These are phyloP conservation scores for Epizoanthus rinbou DNA, from an alignment of 92 coral and sea anemone species.

Conservation along the genomic window DNA sequence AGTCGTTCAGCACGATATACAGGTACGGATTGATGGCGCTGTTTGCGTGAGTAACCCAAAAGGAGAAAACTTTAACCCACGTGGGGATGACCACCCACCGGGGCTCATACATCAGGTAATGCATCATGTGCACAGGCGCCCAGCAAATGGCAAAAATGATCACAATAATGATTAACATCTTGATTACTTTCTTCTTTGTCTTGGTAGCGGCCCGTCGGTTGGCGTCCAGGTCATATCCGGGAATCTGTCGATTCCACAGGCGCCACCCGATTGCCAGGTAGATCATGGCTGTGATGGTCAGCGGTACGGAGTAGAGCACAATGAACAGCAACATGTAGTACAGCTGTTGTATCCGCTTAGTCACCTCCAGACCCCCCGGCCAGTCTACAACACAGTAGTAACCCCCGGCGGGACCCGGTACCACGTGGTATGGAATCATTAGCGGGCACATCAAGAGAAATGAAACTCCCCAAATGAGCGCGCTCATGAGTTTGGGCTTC, in stretches of 20 bases:
- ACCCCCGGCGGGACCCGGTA: neutral
- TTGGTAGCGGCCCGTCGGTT: constrained; percentile 39
- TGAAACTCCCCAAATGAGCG: constrained; percentile 47
- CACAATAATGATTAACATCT: constrained; percentile 43
- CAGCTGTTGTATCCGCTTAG: constrained; percentile 31
- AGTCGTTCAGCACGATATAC: constrained; percentile 42
- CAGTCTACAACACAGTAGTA: constrained; percentile 26
- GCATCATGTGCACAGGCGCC: constrained; percentile 50
- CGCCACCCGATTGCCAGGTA: constrained; percentile 51
- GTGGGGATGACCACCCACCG: neutral
- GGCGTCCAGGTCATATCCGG: constrained; percentile 39
- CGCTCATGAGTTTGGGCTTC: constrained; percentile 36
- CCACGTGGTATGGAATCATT: constrained; percentile 16
- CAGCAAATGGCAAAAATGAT: constrained; percentile 53
- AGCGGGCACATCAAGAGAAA: constrained; percentile 25
- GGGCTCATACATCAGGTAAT: constrained; percentile 36
- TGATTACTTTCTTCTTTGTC: constrained; percentile 46
- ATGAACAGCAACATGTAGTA: constrained; percentile 38
- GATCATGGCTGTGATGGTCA: constrained; percentile 17
- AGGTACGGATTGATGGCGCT: constrained; percentile 55
- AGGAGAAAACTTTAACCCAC: neutral
- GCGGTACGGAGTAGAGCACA: constrained; percentile 40
- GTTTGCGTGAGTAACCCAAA: constrained; percentile 48
- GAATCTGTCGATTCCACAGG: constrained; percentile 40
- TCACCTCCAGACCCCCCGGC: constrained; percentile 30